phyloP scores from a whole-genome alignment of 2,888 invertebrate genomes.

The Idaea straminata region DNA sequence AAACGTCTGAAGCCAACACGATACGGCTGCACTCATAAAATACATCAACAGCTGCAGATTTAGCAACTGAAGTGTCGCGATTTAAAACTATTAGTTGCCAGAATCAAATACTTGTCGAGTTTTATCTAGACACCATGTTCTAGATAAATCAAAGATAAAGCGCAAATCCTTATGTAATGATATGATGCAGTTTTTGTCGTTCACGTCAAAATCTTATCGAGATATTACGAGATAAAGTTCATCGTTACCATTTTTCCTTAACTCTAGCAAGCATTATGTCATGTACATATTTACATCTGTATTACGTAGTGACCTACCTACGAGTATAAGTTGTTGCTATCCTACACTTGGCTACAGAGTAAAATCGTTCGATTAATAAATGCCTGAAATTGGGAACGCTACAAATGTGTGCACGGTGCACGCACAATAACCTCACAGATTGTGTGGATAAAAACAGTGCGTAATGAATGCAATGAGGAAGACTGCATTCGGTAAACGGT shows the following conservation, averaged over 20 bases:
- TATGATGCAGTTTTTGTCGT: conserved; percentile 19
- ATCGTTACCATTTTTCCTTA: conserved; percentile 9
- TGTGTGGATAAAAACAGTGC: conserved; percentile 50
- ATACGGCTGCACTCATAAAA: conserved; percentile 16
- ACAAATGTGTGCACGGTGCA: neutral
- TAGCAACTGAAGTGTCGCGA: conserved; percentile 7
- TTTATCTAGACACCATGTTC: conserved; percentile 16
- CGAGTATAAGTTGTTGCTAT: neutral
- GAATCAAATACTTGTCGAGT: conserved; percentile 8
- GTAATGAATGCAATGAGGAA: conserved; percentile 70
- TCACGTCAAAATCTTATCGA: conserved; percentile 18
- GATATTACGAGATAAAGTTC: conserved; percentile 17
- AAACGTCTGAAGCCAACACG: conserved; percentile 15
- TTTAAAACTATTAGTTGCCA: conserved; percentile 10
- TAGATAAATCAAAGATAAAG: neutral
- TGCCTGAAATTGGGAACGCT: neutral
- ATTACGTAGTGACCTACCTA: neutral
- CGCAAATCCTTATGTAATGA: conserved; percentile 2
- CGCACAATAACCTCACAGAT: neutral
- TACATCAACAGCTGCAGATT: conserved; percentile 12
- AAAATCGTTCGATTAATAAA: neutral
- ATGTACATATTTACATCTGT: conserved; percentile 11
- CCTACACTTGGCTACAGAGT: neutral
- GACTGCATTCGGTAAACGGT: conserved; percentile 66
- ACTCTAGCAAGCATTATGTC: conserved; percentile 17